Evolutionary conservation across 1,140 invertebrate species (phyloP), one percentile per base, ranked within the genome.

Genomic region (Drosophila cardini): DNA sequence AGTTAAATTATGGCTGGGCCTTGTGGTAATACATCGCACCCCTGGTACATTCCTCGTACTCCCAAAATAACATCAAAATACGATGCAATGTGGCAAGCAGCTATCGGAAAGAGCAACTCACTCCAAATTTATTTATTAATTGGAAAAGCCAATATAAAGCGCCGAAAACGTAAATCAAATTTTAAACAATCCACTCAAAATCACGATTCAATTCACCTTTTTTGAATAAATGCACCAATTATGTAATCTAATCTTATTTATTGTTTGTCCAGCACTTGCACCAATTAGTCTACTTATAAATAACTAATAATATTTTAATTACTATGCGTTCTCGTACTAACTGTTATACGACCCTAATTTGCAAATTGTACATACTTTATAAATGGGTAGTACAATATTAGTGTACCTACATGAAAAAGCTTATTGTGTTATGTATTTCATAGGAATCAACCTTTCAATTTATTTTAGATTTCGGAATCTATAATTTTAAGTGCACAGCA

Each of bases 161-260:
- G 48, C 45, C 36, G 2, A 76, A 76, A 76, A 76, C 11, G 73
- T 76, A 76, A 76, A 43, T 76, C 9, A 30, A 34, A 36, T n/a
- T 72, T 57, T 42, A 53, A 60, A 67, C 15, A 46, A 10, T 46
- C 9, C 10, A 52, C 10, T 8, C 15, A 63, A 48, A 62, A 18
- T 64, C 13, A 46, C 42, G 32, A 16, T 56, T 64, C 9, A 58
- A 52, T 60, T 57, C 52, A 45, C 48, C 2, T 57, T 65, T n/a
- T n/a, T 38, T 5, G 36, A 67, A 34, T 26, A 72, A 60, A 13
- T 43, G 70, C 70, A 72, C 70, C 2, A 58, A 72, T 52, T 61
- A 34, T 55, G 16, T 52, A 42, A 11, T 11, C 26, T 52, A 42
- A 11, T 11, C 26, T 46, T 46, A 8, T 61, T 61, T 36, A 46